Conservation (phyloP, 2,888 invertebrate genomes). For the Cryptus viduatorius region DNA sequence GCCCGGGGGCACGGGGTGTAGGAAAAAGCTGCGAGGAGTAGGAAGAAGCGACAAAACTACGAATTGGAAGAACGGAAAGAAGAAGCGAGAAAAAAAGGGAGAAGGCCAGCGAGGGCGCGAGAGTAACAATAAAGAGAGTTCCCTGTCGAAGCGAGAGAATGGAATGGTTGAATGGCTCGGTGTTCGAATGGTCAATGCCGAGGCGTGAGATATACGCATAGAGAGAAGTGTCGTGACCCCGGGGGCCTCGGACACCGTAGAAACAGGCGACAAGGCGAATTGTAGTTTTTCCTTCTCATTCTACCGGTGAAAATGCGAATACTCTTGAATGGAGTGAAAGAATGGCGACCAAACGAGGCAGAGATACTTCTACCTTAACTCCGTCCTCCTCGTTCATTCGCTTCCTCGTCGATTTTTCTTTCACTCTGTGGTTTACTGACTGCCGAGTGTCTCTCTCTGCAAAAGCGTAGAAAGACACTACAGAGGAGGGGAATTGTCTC, state of each 20-base stretch:
- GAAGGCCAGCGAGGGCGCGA: constrained; percentile 66
- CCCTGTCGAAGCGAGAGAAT: constrained; percentile 82
- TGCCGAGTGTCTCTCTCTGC: constrained; percentile 59
- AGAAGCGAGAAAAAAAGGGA: constrained; percentile 37
- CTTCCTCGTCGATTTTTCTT: constrained; percentile 41
- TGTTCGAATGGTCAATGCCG: constrained; percentile 79
- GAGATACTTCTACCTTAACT: constrained; percentile 55
- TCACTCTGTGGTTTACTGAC: constrained; percentile 59
- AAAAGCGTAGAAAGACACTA: neutral
- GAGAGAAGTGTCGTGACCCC: constrained; percentile 47
- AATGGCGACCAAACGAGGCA: constrained; percentile 80
- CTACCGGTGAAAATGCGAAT: constrained; percentile 77
- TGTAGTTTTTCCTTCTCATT: constrained; percentile 54
- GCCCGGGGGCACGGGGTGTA: neutral
- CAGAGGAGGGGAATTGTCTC: constrained; percentile 12
- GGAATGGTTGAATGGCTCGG: constrained; percentile 75
- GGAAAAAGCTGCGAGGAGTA: too few species aligned
- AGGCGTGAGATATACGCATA: constrained; percentile 78
- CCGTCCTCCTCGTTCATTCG: constrained; percentile 23
- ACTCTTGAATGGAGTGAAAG: constrained; percentile 78
- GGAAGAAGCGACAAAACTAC: too few species aligned
- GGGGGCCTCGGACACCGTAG: constrained; percentile 42
- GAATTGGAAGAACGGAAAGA: constrained; percentile 3
- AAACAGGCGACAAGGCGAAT: constrained; percentile 50
- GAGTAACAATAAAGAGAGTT: constrained; percentile 63